Base-by-base conservation (phyloP, 2,888 invertebrate species). In the Caenorhabditis uteleia region DNA sequence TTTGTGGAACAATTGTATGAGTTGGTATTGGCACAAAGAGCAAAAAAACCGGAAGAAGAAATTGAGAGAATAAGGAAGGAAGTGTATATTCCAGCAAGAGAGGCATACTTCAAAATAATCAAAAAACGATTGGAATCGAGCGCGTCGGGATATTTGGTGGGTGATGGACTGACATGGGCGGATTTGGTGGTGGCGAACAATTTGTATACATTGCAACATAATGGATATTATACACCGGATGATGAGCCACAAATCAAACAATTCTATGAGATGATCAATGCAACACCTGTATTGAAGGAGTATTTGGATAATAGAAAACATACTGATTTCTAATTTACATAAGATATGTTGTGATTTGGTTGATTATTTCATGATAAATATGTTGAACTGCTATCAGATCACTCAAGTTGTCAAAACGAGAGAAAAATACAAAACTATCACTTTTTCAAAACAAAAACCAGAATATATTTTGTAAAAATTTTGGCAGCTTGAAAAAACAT, bases 241-340 rank as follows among this genome's bases (percentile, higher is more conserved):
- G 27, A 27, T 16, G 16, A 36, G 5, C 36, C 36, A 18, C 16
- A 18, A 3, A 18, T 18, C n/a, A 45, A 29, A 29, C 27, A 27
- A n/a, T 36, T 43, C 29, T 20, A 49, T 20, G 36, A 29, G 20
- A 60, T 49, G 29, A 40, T 60, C 16, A 36, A 49, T 12, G 26
- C 36, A 16, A 20, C 49, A 10, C 44, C 43, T 2, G 45, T 48
- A 38, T 40, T 60, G 16, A 60, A 49, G 44, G 60, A 53, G 27
- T 54, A 54, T 18, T 39, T 54, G 3, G 48, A 29, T 10, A 20
- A 18, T 36, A 42, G 59, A n/a, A 47, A 53, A 10, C 48, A 53
- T 33, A 53, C 53, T 38, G 43, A 51, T 25, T 53, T 48, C 44
- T 59, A 47, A 53, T 20, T 38, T 8, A n/a, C n/a, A n/a, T n/a